These are phyloP conservation scores for Tiliacea aurago DNA, from an alignment of 2,888 invertebrate species.

Conservation along the genomic window DNA sequence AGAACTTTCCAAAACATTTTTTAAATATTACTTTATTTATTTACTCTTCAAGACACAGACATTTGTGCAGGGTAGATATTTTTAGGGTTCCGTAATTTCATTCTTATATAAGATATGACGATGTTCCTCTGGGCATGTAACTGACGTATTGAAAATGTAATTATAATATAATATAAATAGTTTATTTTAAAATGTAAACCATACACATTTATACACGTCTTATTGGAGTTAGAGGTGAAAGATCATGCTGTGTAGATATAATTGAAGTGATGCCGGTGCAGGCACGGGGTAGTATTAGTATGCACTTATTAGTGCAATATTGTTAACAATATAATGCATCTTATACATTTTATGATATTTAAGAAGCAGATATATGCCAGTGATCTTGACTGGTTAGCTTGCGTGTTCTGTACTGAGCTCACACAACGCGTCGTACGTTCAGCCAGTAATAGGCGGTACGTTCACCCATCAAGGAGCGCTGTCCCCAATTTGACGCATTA, in stretches of 20 bases:
- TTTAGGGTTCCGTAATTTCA: background rate
- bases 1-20: too few species aligned
- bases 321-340: slow-evolving; percentile 6
- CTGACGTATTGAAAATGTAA: background rate
- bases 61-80: background rate
- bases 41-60: background rate
- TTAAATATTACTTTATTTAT: too few species aligned
- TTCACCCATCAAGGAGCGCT: too few species aligned
- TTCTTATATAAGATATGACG: background rate
- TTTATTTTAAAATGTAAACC: slow-evolving; percentile 10
- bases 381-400: too few species aligned
- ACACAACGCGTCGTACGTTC: too few species aligned
- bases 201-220: background rate
- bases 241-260: slow-evolving; percentile 30
- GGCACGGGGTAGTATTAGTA: slow-evolving; percentile 8
- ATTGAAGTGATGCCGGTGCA: background rate
- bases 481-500: too few species aligned
- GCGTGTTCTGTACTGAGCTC: too few species aligned
- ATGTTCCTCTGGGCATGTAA: background rate
- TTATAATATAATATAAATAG: background rate
- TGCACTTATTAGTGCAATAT: background rate
- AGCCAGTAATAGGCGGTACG: too few species aligned
- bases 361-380: too few species aligned
- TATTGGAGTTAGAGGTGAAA: slow-evolving; percentile 26
- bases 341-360: background rate